Evolutionary conservation across 2,113 vertebrate genomes (phyloP).

Genomic region (Ciconia stormi): DNA sequence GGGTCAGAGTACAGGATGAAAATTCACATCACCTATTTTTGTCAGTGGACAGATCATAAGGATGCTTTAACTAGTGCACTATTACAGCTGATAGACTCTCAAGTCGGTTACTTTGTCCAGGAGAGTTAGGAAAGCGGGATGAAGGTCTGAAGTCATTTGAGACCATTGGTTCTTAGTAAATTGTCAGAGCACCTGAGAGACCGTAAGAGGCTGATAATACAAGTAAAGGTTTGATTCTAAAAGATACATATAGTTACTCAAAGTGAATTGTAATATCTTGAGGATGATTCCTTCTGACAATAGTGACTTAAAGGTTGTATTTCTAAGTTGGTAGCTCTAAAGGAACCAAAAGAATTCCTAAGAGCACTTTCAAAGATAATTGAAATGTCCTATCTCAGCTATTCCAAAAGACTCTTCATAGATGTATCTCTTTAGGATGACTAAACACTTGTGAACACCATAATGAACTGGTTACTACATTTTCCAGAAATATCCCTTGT

Average conservation of each 20-base stretch:
- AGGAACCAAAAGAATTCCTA: background rate
- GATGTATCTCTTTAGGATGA: background rate
- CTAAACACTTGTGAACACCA: background rate
- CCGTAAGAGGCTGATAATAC: background rate
- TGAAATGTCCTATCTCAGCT: background rate
- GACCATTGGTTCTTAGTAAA: background rate
- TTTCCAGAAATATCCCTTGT: background rate
- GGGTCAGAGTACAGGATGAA: background rate
- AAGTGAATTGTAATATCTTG: background rate
- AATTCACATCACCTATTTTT: background rate
- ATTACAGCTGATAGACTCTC: background rate
- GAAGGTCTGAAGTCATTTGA: background rate
- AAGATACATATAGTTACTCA: background rate
- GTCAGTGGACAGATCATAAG: background rate
- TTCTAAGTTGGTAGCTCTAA: background rate
- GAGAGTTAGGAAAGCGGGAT: background rate
- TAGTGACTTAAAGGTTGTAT: background rate
- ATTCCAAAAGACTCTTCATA: background rate
- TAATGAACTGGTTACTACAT: background rate
- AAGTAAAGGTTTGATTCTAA: background rate
- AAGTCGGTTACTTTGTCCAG: background rate
- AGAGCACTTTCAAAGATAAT: background rate
- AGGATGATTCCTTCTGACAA: background rate
- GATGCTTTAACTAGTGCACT: background rate
- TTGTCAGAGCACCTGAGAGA: background rate